A percentile compares a stretch with the other conserved stretches of the same genome.
These are phyloP conservation scores for Neria commutata DNA, from an alignment of 2,888 invertebrate genomes.

Conservation along the genomic window DNA sequence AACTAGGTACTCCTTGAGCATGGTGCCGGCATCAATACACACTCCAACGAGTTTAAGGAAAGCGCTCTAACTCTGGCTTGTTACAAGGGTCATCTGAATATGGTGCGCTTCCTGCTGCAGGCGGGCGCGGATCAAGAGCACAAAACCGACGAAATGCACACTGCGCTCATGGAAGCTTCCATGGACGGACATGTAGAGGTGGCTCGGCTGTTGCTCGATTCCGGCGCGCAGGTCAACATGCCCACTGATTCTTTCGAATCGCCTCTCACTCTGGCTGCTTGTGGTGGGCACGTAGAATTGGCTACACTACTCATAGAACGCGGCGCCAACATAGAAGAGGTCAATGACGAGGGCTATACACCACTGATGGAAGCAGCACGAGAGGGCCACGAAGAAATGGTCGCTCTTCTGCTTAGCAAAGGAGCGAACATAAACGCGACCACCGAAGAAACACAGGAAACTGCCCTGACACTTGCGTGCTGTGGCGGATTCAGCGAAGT, in stretches of 20 bases:
- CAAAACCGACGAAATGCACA: slow-evolving; percentile 99
- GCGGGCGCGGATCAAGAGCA: slow-evolving; percentile 98
- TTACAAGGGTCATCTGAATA: slow-evolving; percentile 95
- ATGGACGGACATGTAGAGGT: slow-evolving; percentile 99
- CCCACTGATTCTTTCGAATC: slow-evolving; percentile 99
- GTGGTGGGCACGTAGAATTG: slow-evolving; percentile 97
- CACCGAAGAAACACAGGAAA: slow-evolving; percentile 98
- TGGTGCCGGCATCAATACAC: slow-evolving; percentile 98
- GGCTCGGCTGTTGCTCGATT: slow-evolving; percentile 89
- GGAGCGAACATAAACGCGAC: slow-evolving; percentile 97
- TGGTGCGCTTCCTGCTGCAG: slow-evolving; percentile 94
- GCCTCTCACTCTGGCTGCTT: slow-evolving; percentile 95
- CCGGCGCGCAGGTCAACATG: slow-evolving; percentile 98
- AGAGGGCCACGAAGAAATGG: slow-evolving; percentile 99
- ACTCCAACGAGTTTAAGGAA: slow-evolving; percentile 99
- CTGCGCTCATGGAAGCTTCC: slow-evolving; percentile 98
- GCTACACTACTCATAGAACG: slow-evolving; percentile 94
- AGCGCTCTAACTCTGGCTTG: slow-evolving; percentile 94
- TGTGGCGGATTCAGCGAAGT: slow-evolving; percentile 95
- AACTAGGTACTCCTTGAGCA: slow-evolving; percentile 79
- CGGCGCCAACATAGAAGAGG: slow-evolving; percentile 98
- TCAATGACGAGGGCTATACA: slow-evolving; percentile 99
- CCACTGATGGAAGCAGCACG: slow-evolving; percentile 99
- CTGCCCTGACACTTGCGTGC: slow-evolving; percentile 90
- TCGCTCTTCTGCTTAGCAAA: slow-evolving; percentile 88